These are phyloP conservation scores for Drosophila bipectinata DNA, from an alignment of 1,140 invertebrate genomes.

Conservation along the genomic window DNA sequence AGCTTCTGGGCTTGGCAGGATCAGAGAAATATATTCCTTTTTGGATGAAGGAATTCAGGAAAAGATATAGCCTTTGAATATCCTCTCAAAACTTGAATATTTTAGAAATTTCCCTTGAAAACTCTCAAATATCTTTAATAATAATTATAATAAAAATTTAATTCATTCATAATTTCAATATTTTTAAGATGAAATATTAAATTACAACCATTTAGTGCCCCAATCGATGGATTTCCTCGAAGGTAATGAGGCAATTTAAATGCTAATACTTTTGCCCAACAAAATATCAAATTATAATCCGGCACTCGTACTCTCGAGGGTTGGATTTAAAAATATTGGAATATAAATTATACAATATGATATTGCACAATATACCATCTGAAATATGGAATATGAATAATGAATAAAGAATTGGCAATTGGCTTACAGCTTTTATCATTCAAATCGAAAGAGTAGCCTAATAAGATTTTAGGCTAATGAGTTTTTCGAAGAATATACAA, in stretches of 20 bases:
- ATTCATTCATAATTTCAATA: not conserved
- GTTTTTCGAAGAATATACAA: not conserved
- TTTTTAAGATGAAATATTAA: conserved; percentile 5
- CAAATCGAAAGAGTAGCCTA: conserved; percentile 52
- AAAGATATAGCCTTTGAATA: too few relatives aligned
- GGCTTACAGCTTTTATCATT: conserved; percentile 49
- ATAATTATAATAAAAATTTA: not conserved
- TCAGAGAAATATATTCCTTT: too few relatives aligned
- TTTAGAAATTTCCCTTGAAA: not conserved
- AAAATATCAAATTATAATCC: conserved; percentile 79
- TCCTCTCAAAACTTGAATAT: not conserved
- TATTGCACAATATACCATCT: conserved; percentile 8
- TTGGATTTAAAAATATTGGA: conserved; percentile 16
- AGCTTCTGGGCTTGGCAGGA: conserved; percentile 16
- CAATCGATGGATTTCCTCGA: not conserved
- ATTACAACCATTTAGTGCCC: not conserved
- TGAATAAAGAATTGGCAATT: conserved; percentile 47
- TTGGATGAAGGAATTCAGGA: too few relatives aligned
- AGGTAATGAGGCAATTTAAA: conserved; percentile 74
- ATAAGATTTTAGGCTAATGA: conserved; percentile 50
- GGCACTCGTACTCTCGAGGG: conserved; percentile 25
- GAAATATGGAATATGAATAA: conserved; percentile 64
- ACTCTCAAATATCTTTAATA: not conserved
- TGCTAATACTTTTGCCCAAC: conserved; percentile 67
- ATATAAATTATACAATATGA: not conserved